phyloP scores from a whole-genome alignment of 2,797 vertebrate species.

The Epinephelus awoara region DNA sequence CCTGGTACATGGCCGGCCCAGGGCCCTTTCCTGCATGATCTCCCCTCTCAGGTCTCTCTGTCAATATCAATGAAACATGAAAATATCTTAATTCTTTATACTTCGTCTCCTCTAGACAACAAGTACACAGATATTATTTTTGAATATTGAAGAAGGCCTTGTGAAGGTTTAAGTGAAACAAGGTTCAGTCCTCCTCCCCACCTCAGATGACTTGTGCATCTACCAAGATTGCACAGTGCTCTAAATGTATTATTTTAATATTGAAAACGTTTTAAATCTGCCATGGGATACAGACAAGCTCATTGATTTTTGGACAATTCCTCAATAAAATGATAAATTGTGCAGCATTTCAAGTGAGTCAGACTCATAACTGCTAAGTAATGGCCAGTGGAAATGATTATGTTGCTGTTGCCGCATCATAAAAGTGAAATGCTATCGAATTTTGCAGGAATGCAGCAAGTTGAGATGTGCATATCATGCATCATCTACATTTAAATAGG shows the following conservation, averaged over 20 bases:
- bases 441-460: background rate
- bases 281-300: background rate
- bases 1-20: too few species aligned
- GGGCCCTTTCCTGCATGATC: too few species aligned
- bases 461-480: background rate
- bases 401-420: background rate
- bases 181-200: background rate
- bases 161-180: background rate
- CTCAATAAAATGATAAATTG: background rate
- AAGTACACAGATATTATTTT: background rate
- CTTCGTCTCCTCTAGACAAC: background rate
- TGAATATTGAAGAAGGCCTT: background rate
- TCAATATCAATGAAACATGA: too few species aligned
- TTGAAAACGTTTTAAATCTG: background rate
- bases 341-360: background rate
- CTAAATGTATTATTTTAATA: conserved; percentile 6
- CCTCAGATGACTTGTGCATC: background rate
- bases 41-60: too few species aligned
- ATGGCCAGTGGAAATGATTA: background rate
- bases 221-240: background rate
- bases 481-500: background rate
- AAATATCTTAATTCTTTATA: background rate
- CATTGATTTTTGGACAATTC: background rate
- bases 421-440: background rate
- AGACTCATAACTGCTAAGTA: background rate